phyloP scores from a whole-genome alignment of 1,140 invertebrate species.

The Dreissena polymorpha region DNA sequence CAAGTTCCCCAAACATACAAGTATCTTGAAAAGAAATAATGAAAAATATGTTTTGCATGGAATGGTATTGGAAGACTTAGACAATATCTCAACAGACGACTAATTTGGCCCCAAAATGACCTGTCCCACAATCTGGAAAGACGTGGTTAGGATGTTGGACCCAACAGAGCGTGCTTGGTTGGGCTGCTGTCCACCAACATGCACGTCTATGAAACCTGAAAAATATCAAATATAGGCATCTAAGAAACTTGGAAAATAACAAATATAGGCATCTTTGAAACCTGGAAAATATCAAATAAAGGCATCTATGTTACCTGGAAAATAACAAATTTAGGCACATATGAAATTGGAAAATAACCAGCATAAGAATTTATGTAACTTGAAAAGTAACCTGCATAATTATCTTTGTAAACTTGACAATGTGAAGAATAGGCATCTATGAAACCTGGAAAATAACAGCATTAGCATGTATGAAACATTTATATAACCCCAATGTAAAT shows the following conservation, averaged over 20 bases:
- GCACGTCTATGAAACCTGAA: constrained; percentile 71
- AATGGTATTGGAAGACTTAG: too few species aligned
- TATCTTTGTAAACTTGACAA: too few species aligned
- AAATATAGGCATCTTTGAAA: too few species aligned
- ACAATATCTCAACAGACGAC: neutral
- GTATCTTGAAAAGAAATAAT: too few species aligned
- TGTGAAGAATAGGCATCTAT: too few species aligned
- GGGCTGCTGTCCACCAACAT: constrained; percentile 77
- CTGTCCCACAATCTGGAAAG: constrained; percentile 48
- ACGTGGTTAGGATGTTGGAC: constrained; percentile 69
- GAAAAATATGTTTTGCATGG: too few species aligned
- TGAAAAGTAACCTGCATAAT: too few species aligned
- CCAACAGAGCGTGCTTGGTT: constrained; percentile 63
- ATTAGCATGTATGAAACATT: neutral
- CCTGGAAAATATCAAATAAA: too few species aligned
- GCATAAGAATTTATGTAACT: neutral
- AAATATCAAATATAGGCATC: neutral
- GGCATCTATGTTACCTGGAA: constrained; percentile 68
- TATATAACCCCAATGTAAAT: too few species aligned
- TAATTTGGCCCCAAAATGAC: constrained; percentile 16
- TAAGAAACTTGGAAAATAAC: neutral
- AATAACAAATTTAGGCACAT: neutral
- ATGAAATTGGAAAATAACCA: neutral
- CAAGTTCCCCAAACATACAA: too few species aligned
- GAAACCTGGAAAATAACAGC: too few species aligned